Percentiles rank a stretch among this genome's conserved stretches.
These are phyloP conservation scores for Poecile montanus DNA, from an alignment of 2,797 vertebrate genomes.

Conservation along the genomic window DNA sequence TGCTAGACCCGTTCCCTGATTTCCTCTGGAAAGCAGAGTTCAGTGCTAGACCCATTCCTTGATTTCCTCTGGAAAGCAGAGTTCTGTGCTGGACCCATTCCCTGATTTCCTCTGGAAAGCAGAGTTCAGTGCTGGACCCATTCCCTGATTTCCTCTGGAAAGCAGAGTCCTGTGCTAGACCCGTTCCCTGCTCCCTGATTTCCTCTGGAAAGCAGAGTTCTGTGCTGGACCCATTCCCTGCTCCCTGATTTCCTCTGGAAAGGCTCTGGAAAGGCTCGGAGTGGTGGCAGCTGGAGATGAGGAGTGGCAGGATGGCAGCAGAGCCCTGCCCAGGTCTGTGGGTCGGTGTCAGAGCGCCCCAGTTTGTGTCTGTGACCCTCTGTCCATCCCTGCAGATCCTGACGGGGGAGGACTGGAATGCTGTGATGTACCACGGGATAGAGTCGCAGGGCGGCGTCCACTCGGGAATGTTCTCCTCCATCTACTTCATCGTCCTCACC, in stretches of 20 bases:
- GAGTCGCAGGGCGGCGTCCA: conserved; percentile 92
- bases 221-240: not conserved
- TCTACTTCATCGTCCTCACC: conserved; percentile 95
- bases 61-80: not conserved
- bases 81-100: too few relatives aligned
- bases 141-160: not conserved
- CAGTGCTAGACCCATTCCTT: not conserved
- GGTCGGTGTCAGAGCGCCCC: not conserved
- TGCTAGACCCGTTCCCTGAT: too few relatives aligned
- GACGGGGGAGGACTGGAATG: conserved; percentile 97
- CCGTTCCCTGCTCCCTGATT: too few relatives aligned
- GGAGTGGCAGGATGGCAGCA: not conserved
- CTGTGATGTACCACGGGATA: conserved; percentile 96
- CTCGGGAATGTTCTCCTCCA: conserved; percentile 93
- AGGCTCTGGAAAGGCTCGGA: too few relatives aligned
- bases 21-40: not conserved
- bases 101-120: not conserved
- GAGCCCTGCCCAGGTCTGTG: not conserved
- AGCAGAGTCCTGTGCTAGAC: not conserved
- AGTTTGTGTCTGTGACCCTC: not conserved
- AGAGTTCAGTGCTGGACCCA: not conserved
- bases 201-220: not conserved
- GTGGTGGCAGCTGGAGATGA: not conserved
- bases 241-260: not conserved
- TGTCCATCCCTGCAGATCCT: conserved; percentile 80